Evolutionary conservation across 2,888 invertebrate genomes (phyloP).

Genomic region (Microctonus hyperodae): DNA sequence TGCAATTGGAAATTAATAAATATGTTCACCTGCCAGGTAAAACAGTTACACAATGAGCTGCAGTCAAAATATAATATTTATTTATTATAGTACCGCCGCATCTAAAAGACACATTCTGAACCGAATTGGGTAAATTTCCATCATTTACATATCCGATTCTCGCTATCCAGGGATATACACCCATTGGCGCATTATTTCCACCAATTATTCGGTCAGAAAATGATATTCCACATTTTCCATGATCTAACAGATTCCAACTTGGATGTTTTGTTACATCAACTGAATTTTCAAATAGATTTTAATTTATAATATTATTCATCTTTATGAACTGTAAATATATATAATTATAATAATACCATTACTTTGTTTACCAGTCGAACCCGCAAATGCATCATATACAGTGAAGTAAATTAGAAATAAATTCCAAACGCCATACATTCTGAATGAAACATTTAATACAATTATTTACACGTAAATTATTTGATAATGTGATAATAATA

Average conservation of each 20-base stretch:
- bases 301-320: neutral
- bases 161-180: constrained; percentile 72
- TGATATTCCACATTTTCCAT: constrained; percentile 67
- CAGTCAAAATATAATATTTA: constrained; percentile 60
- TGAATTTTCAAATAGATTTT: constrained; percentile 19
- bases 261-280: constrained; percentile 55
- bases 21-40: constrained; percentile 43
- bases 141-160: constrained; percentile 66
- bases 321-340: neutral
- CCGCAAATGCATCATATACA: constrained; percentile 1
- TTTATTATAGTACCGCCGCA: constrained; percentile 63
- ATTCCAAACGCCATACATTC: constrained; percentile 21
- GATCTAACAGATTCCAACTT: constrained; percentile 65
- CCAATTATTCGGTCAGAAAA: constrained; percentile 70
- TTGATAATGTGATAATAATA: too few species aligned
- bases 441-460: neutral
- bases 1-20: neutral
- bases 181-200: constrained; percentile 68
- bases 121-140: neutral
- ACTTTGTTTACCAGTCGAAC: constrained; percentile 10
- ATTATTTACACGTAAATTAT: neutral
- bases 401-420: constrained; percentile 10
- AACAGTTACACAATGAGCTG: constrained; percentile 61
- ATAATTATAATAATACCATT: neutral
- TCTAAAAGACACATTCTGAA: constrained; percentile 43